Base-by-base conservation (phyloP, 1,140 invertebrate genomes). In the Papilio aristodemus region DNA sequence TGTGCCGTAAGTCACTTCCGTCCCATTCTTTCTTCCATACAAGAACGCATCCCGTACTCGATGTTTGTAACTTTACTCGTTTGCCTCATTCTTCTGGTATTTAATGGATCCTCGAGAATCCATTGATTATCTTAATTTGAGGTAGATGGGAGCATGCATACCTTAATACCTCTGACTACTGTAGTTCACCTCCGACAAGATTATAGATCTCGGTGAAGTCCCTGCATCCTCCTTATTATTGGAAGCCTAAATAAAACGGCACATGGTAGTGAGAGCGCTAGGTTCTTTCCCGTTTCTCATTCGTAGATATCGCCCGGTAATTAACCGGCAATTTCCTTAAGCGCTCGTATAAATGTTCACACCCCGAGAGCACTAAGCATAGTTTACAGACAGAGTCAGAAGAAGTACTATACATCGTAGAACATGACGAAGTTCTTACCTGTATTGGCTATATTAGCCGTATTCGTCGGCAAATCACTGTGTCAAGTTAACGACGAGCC, bases 401-500 rank as follows among this genome's bases (percentile, higher is more conserved):
- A 54, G 46, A 54, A 54, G 46, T 10, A 54, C 10, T 54, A 25
- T 10, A 50, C 19, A 54, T 9, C 17, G 22, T 14, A 54, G 10
- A 54, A 54, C 10, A 54, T 54, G 46, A 4, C 58, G 39, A 60
- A 59, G 36, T 27, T 25, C 14, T 4, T 25, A 58, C 46, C 19
- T 54, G 22, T 54, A 25, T 25, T 54, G 1, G 46, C 46, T 4
- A 22, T 54, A 54, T 0, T 54, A 19, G 46, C 19, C 3, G 58
- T 72, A 8, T 19, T 80, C 17, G 59, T 78, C 46, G 70, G 64
- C 36, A 74, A 77, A 22, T 71, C 75, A 14, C 71, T 72, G 14
- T 71, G 76, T 32, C 73, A 79, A 54, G 72, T 62, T 4, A 67
- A 73, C 8, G 73, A 78, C 14, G 67, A 85, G 14, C 82, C 84